Evolutionary conservation across 1,140 invertebrate genomes (phyloP), one percentile per base, ranked within the genome.

Genomic region (Globodera rostochiensis): DNA sequence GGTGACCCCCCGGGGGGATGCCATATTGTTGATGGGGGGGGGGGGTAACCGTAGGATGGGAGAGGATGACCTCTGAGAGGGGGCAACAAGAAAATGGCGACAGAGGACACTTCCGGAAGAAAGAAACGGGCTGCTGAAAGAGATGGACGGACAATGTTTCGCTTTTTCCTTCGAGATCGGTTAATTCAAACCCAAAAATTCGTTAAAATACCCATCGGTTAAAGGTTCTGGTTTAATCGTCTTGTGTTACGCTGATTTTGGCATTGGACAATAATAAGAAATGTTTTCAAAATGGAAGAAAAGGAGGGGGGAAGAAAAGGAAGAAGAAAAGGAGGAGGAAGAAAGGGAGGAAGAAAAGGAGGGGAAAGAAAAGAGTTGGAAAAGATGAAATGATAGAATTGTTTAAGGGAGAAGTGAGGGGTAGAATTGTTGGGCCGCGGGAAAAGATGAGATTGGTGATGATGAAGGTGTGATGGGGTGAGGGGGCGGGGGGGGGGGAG

Each of bases 331-430:
- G n/a, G n/a, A n/a, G n/a, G n/a, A n/a, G 2, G 25, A 36, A 36
- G 25, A 36, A 36, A 7, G 4, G 46, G 7, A 45, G 49, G 49
- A 50, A 50, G 49, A 50, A 50, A 50, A 50, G 9, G 9, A 50
- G 5, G 9, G 3, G 13, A 46, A 49, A 45, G 11, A 25, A 74
- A 73, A 15, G 70, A 74, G 25, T 11, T 1, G 6, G 0, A 46
- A 49, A 74, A 74, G 60, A 74, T 50, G 13, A 21, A 49, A 36
- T 13, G 45, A 6, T 5, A 36, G 13, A 11, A 13, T 46, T 50
- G 50, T 25, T 74, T 50, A 74, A 74, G 50, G 25, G 60, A 73
- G 70, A 73, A 21, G 70, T 25, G 25, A 57, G 2, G 60, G 60
- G 60, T 45, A 19, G 60, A 57, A 11, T 73, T 36, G 49, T 74